Conservation (phyloP, 2,113 vertebrate genomes). For the Ranitomeya variabilis region DNA sequence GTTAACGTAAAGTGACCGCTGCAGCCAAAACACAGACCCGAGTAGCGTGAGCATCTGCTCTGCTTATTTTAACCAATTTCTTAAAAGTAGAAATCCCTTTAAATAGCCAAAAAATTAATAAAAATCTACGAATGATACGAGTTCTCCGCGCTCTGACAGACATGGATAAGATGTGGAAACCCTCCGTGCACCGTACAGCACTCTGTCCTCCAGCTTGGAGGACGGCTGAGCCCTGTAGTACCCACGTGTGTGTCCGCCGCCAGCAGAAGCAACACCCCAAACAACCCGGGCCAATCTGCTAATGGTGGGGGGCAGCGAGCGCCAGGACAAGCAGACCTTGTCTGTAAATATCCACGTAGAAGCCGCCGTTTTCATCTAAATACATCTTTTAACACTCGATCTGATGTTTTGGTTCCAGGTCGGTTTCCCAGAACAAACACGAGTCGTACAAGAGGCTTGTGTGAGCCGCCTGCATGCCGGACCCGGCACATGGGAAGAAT, state of each 20-base stretch:
- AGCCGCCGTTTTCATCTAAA: slow-evolving; percentile 13
- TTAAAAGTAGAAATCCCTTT: no score
- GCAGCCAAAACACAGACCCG: no score
- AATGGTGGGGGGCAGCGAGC: neutral
- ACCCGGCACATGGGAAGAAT: neutral
- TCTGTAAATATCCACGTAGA: slow-evolving; percentile 26
- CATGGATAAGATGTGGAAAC: neutral
- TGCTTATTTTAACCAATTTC: no score
- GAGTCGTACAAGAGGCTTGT: slow-evolving; percentile 36
- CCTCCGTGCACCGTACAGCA: neutral
- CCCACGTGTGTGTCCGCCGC: neutral
- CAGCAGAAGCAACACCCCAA: neutral
- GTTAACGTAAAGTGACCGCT: no score
- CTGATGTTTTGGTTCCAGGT: slow-evolving; percentile 44
- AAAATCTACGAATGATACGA: no score
- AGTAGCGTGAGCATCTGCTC: no score
- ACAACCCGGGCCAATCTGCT: neutral
- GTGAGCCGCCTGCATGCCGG: slow-evolving; percentile 21
- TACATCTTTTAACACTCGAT: slow-evolving; percentile 45
- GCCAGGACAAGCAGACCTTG: slow-evolving; percentile 8
- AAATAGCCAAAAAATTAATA: no score
- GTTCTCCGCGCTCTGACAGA: neutral
- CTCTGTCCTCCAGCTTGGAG: neutral
- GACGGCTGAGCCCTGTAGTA: slow-evolving; percentile 2
- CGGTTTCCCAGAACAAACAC: slow-evolving; percentile 49